Base-by-base conservation (phyloP, 2,113 vertebrate species). In the Myrmecophaga tridactyla region DNA sequence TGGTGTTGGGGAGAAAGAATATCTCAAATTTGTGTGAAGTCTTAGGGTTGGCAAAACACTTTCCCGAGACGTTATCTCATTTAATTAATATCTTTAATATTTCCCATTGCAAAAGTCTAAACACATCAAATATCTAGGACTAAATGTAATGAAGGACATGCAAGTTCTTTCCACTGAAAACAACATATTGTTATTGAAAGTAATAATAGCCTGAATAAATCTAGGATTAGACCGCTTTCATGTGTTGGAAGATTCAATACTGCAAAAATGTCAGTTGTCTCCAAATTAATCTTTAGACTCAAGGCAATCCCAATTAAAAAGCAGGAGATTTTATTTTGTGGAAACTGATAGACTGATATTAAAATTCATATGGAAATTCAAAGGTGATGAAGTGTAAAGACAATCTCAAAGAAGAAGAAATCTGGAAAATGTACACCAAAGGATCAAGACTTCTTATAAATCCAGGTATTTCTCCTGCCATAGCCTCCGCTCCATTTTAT, bases 41-140 rank as follows among this genome's bases (percentile, higher is more conserved):
- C 92, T 85, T 17, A 46, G 15, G 88, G 62, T 89, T 96, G 95
- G 39, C 39, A 86, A 75, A 92, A 27, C 60, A 67, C 23, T 96
- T 88, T 69, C 20, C 25, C 34, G 17, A 80, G 77, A 73, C 23
- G 39, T 43, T 72, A 92, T 82, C 69, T 92, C 11, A 46, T 86
- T 94, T 43, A 75, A 65, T 73, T 62, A 77, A 31, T 58, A 43
- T 56, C 21, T 84, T 89, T 94, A 83, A 18, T 62, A 20, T 60
- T 86, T 95, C 46, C 51, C 20, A 29, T 58, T 75, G 34, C 14
- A 75, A 53, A 88, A 58, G 11, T 36, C 41, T 75, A 76, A 95
- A 89, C 85, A 72, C 43, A 36, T 76, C 25, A 11, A 23, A 7
- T 20, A 48, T 72, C 31, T 72, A 73, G 75, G 62, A 62, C 36